Percentiles rank a stretch among this genome's conserved stretches.
Conservation (phyloP, 2,113 vertebrate genomes). For the Mystacornis crossleyi region DNA sequence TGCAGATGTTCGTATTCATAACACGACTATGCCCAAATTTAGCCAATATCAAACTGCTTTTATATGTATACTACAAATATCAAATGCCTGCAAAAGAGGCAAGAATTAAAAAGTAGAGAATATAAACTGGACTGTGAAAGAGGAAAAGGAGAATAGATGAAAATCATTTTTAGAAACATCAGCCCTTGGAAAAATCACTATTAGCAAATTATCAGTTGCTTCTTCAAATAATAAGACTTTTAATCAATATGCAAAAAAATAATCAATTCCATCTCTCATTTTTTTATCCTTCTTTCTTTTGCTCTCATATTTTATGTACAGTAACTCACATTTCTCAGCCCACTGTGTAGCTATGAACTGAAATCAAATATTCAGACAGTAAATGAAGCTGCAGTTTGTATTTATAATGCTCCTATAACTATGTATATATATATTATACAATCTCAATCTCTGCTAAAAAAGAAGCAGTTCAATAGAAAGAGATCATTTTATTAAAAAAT, state of each 20-base stretch:
- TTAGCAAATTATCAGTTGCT: conserved; percentile 47
- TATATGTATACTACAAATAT: not conserved
- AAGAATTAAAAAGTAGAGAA: not conserved
- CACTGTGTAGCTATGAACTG: conserved; percentile 27
- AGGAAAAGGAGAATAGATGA: not conserved
- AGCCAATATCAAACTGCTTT: conserved; percentile 51
- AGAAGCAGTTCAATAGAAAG: conserved; percentile 84
- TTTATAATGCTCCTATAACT: conserved; percentile 55
- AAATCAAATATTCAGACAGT: conserved; percentile 45
- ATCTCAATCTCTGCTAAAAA: conserved; percentile 61
- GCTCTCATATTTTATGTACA: conserved; percentile 42
- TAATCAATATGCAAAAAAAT: conserved; percentile 45
- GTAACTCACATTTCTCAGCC: conserved; percentile 34
- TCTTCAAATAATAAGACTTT: conserved; percentile 30
- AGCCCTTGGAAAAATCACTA: conserved; percentile 36
- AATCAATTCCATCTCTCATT: conserved; percentile 43
- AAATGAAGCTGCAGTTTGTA: conserved; percentile 51
- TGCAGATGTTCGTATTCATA: conserved; percentile 65
- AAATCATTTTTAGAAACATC: not conserved
- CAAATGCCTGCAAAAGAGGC: not conserved
- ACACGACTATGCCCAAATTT: conserved; percentile 49
- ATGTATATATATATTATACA: conserved; percentile 37
- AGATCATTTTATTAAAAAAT: conserved; percentile 88
- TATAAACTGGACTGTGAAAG: not conserved
- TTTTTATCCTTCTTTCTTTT: conserved; percentile 53